phyloP scores from a whole-genome alignment of 2,888 invertebrate species.

The Ethmia dodecea region DNA sequence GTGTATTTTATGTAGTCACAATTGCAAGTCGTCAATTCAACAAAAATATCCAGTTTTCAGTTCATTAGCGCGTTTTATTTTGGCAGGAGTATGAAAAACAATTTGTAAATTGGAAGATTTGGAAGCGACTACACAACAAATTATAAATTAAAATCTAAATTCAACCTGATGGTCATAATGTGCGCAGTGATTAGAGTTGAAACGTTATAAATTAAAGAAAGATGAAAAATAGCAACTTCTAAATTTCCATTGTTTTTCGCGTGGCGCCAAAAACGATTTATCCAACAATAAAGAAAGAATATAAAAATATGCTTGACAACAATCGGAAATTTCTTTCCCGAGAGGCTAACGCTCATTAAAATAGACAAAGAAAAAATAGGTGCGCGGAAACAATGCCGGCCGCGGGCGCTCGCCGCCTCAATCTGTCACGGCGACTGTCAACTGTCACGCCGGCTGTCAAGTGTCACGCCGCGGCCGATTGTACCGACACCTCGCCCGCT shows the following conservation, averaged over 20 bases:
- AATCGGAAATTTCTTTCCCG: slow-evolving; percentile 4
- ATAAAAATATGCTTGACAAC: slow-evolving; percentile 4
- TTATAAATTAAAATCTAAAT: too few relatives aligned
- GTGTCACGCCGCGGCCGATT: slow-evolving; percentile 41
- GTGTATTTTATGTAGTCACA: too few relatives aligned
- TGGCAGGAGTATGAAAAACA: too few relatives aligned
- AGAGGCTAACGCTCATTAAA: slow-evolving; percentile 16
- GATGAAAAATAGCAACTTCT: not conserved
- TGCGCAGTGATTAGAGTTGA: too few relatives aligned
- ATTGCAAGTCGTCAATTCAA: too few relatives aligned
- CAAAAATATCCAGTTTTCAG: too few relatives aligned
- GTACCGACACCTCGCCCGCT: slow-evolving; percentile 38
- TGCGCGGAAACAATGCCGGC: slow-evolving; percentile 34
- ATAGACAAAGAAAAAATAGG: slow-evolving; percentile 35
- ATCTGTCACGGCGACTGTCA: slow-evolving; percentile 63
- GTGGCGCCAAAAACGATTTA: slow-evolving; percentile 2
- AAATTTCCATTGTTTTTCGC: not conserved
- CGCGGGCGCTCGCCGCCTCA: slow-evolving; percentile 52
- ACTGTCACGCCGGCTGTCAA: slow-evolving; percentile 48
- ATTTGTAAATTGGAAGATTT: too few relatives aligned
- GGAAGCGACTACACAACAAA: too few relatives aligned
- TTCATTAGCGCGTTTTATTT: too few relatives aligned
- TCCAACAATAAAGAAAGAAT: slow-evolving; percentile 2
- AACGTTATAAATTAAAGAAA: not conserved
- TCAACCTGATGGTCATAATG: too few relatives aligned